Evolutionary conservation across 2,797 vertebrate genomes (phyloP), one percentile per base, ranked within the genome.

Genomic region (Scleropages formosus): DNA sequence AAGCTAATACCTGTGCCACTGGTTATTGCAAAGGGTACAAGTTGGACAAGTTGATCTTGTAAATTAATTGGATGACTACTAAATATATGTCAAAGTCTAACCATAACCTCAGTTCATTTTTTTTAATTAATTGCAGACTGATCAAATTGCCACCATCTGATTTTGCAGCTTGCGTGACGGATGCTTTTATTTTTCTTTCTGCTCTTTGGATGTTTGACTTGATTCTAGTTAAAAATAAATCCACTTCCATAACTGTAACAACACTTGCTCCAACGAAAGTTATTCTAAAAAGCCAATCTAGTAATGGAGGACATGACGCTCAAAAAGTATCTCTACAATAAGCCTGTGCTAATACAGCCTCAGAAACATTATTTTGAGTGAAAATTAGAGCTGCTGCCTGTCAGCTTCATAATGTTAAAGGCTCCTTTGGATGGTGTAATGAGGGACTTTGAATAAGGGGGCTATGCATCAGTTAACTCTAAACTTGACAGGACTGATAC

Each of bases 361-460:
- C 47, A 8, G 4, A 66, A 64, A 64, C 44, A 39, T 61, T 65
- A 22, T 71, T 73, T 73, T 53, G n/a, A 51, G 3, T 15, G n/a
- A 56, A 56, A 77, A 65, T 66, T 31, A 58, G 24, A 51, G 47
- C 49, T 27, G 3, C 31, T 47, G 31, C 51, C 11, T 39, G 58
- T 27, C 31, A 49, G n/a, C 66, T 76, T 73, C 80, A 82, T 83
- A 78, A 79, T 85, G 80, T 77, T 69, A 83, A 87, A 88, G 78
- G 78, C 81, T 85, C 84, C 85, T 79, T 80, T 63, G 79, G 24
- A 59, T 79, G 81, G 78, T 75, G 56, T 89, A 89, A 90, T 85
- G 85, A 88, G 82, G 47, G 75, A 81, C 78, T 78, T 20, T 2
- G 26, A 49, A 26, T 7, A 27, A 27, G 18, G 49, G 24, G 10